phyloP scores from a whole-genome alignment of 2,888 invertebrate species.

The Ormyrus pomaceus region DNA sequence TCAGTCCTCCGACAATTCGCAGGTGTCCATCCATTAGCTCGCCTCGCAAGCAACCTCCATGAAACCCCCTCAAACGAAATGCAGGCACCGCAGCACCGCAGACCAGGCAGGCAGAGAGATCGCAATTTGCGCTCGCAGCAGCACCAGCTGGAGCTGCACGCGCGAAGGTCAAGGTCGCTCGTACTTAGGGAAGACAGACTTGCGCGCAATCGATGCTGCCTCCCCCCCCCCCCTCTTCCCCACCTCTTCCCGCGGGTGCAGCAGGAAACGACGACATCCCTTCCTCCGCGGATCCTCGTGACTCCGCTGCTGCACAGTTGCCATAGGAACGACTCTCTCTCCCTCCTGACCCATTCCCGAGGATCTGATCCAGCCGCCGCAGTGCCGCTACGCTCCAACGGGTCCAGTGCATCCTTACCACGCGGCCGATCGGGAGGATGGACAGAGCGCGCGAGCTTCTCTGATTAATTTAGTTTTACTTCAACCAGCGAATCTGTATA shows the following conservation, averaged over 20 bases:
- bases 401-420: conserved; percentile 51
- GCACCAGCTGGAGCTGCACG: conserved; percentile 63
- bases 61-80: not conserved
- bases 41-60: too few species aligned
- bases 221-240: conserved; percentile 1
- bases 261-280: conserved; percentile 21
- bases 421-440: not conserved
- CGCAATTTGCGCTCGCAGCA: conserved; percentile 63
- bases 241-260: conserved; percentile 9
- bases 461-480: too few species aligned
- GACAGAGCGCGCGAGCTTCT: too few species aligned
- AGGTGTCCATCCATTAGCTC: not conserved
- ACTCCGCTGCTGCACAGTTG: conserved; percentile 61
- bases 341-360: conserved; percentile 67
- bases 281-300: conserved; percentile 37
- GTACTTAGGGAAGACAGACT: conserved; percentile 58
- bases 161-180: conserved; percentile 70
- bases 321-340: conserved; percentile 65
- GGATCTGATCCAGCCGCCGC: not conserved
- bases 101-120: not conserved
- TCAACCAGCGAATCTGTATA: too few species aligned
- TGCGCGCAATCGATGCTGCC: conserved; percentile 68
- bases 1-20: not conserved
- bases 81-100: not conserved
- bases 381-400: not conserved